These are phyloP conservation scores for Habropoda laboriosa DNA, from an alignment of 1,140 invertebrate species.

Conservation along the genomic window DNA sequence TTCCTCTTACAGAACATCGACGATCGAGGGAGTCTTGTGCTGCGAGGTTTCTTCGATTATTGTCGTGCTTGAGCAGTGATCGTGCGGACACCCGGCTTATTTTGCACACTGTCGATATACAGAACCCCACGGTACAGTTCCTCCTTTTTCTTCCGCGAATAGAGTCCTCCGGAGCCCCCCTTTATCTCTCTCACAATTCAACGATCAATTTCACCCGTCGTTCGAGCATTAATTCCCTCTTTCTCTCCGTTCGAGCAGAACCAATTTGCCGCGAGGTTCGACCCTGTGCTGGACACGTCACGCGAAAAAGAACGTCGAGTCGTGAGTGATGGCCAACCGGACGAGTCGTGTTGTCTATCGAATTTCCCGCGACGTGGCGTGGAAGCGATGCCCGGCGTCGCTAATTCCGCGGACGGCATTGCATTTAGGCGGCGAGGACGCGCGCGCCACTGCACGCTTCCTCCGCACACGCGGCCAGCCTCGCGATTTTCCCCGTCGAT, in stretches of 20 bases:
- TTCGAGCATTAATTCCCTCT: no score
- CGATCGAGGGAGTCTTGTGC: background rate
- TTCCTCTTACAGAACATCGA: background rate
- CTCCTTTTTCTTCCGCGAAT: no score
- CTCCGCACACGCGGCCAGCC: background rate
- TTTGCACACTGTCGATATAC: no score
- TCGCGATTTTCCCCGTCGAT: slow-evolving; percentile 1
- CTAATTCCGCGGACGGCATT: background rate
- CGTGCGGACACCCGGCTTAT: background rate
- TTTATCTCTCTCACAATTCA: no score
- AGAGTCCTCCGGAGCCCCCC: no score
- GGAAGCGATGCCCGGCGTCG: background rate
- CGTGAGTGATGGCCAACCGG: no score
- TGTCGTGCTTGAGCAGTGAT: slow-evolving; percentile 51
- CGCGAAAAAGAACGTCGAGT: no score
- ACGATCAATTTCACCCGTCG: no score
- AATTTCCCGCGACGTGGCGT: slow-evolving; percentile 28
- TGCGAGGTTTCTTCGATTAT: slow-evolving; percentile 36
- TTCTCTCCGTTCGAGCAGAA: background rate
- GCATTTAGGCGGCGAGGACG: background rate
- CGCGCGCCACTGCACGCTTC: slow-evolving; percentile 19
- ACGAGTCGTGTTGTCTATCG: background rate
- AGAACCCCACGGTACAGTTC: no score
- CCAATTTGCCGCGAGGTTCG: no score
- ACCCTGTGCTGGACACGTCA: no score